These are phyloP conservation scores for Junonia oenone DNA, from an alignment of 2,888 invertebrate species.

Conservation along the genomic window DNA sequence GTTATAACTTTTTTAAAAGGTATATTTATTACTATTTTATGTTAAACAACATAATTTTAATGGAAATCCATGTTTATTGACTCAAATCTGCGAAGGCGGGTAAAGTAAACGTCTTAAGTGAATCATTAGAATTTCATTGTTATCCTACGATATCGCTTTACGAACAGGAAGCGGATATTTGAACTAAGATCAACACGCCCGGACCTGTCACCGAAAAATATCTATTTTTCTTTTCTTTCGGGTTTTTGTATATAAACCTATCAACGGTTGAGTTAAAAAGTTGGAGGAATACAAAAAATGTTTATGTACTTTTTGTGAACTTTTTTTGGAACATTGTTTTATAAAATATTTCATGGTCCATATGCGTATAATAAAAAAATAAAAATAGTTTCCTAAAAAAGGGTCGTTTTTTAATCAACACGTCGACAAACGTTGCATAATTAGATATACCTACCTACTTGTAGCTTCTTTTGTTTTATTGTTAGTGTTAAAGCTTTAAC, in stretches of 20 bases:
- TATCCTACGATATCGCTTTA: constrained; percentile 25
- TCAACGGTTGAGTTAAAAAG: constrained; percentile 5
- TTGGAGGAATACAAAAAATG: background rate
- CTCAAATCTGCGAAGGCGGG: background rate
- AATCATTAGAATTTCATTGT: constrained; percentile 16
- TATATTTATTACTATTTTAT: no score
- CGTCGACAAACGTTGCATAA: no score
- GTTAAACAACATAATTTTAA: no score
- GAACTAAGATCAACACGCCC: constrained; percentile 30
- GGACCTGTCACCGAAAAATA: constrained; percentile 24
- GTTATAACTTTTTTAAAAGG: no score
- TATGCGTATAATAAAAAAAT: no score
- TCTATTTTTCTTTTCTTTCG: constrained; percentile 7
- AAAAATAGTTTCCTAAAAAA: no score
- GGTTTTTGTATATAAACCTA: constrained; percentile 9
- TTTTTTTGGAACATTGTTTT: background rate
- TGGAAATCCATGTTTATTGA: background rate
- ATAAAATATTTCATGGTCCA: no score
- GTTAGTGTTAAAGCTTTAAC: no score
- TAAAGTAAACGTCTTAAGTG: background rate
- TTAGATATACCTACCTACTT: no score
- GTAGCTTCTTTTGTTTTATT: no score
- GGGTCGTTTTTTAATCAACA: no score
- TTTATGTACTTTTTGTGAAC: background rate
- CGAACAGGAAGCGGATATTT: constrained; percentile 31